Evolutionary conservation across 2,797 vertebrate genomes (phyloP).

Genomic region (Crocidura indochinensis): DNA sequence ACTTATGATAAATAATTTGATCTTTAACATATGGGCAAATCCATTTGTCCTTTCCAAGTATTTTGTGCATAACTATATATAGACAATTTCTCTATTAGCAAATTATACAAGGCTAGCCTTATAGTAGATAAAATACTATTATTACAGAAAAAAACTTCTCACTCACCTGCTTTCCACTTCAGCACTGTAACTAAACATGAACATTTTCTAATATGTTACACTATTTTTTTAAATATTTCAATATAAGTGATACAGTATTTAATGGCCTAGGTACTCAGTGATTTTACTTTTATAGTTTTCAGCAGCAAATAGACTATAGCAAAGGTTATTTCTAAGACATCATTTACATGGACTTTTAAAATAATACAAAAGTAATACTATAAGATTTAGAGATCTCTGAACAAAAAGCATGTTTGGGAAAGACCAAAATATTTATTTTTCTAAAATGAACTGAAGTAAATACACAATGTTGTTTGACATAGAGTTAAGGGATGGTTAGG

Average conservation of each 20-base stretch:
- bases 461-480: not conserved
- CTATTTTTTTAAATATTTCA: slow-evolving; percentile 43
- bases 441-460: slow-evolving; percentile 17
- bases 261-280: not conserved
- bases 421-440: slow-evolving; percentile 43
- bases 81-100: slow-evolving; percentile 7
- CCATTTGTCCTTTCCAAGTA: not conserved
- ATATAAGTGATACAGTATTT: not conserved
- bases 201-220: slow-evolving; percentile 13
- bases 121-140: not conserved
- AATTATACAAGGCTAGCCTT: not conserved
- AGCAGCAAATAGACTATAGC: not conserved
- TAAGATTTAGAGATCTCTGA: not conserved
- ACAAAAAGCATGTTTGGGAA: not conserved
- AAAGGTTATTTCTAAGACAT: not conserved
- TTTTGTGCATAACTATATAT: not conserved
- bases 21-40: slow-evolving; percentile 1
- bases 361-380: slow-evolving; percentile 37
- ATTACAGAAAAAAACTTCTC: not conserved
- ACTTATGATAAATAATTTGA: slow-evolving; percentile 39
- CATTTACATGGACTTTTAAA: not conserved
- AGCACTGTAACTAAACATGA: slow-evolving; percentile 36
- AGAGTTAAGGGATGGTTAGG: not conserved
- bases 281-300: slow-evolving; percentile 15
- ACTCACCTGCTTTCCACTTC: not conserved